These are phyloP conservation scores for Sitobion miscanthi DNA, from an alignment of 1,140 invertebrate species.

Conservation along the genomic window DNA sequence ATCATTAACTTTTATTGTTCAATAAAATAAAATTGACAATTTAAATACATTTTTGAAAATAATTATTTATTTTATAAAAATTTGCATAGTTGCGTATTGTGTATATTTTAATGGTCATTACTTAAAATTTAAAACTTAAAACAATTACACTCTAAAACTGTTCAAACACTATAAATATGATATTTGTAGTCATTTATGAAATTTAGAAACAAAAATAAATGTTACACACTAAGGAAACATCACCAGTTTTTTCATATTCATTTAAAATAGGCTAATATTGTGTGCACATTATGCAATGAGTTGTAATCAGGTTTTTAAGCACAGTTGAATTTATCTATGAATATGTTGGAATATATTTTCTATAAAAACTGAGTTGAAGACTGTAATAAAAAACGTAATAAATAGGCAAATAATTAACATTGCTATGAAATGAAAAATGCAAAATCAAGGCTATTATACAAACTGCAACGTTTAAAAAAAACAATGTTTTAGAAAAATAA, in stretches of 20 bases:
- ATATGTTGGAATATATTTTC: not conserved
- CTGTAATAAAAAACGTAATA: not conserved
- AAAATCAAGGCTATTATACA: not conserved
- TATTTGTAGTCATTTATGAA: not conserved
- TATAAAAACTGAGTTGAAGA: not conserved
- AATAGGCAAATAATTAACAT: not conserved
- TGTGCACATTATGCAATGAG: not conserved
- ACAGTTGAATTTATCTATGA: not conserved
- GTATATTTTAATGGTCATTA: not conserved
- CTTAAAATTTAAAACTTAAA: not conserved
- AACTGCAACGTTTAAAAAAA: not conserved
- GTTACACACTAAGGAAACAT: not conserved
- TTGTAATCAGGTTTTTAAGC: not conserved
- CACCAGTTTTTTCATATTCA: not conserved
- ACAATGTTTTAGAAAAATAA: not conserved
- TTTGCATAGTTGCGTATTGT: not conserved
- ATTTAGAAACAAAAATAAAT: not conserved
- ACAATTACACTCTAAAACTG: not conserved
- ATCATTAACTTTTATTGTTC: not conserved
- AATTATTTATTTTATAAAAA: not conserved
- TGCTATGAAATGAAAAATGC: not conserved
- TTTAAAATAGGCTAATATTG: not conserved
- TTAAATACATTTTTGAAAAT: not conserved
- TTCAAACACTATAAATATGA: not conserved
- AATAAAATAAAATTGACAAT: not conserved